Evolutionary conservation across 2,797 vertebrate genomes (phyloP).

Genomic region (Ceryle rudis): DNA sequence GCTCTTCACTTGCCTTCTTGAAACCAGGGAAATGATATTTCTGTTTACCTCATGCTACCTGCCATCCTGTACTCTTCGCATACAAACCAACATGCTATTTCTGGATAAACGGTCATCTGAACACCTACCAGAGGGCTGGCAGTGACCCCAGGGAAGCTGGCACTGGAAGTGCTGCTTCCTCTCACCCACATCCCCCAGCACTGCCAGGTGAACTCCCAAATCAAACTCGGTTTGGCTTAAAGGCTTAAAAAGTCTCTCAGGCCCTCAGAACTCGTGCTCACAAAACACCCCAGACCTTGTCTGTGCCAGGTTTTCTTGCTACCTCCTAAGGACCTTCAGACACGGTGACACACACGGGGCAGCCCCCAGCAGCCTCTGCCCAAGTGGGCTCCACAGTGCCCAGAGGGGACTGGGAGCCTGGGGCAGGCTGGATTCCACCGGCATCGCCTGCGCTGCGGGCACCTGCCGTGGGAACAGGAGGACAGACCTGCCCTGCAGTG

Average conservation of each 20-base stretch:
- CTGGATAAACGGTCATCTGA: background rate
- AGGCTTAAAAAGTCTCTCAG: background rate
- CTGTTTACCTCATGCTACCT: background rate
- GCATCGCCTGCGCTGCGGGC: no score
- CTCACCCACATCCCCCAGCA: background rate
- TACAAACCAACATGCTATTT: background rate
- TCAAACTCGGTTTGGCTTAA: background rate
- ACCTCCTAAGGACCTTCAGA: background rate
- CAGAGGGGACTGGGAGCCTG: no score
- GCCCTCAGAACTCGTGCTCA: background rate
- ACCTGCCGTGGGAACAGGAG: no score
- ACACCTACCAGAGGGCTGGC: rapidly evolving
- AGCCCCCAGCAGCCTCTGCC: rapidly evolving
- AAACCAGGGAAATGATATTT: background rate
- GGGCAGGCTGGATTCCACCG: background rate
- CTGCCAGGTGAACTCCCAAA: background rate
- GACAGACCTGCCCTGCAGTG: background rate
- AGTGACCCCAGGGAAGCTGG: background rate
- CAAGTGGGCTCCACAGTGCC: background rate
- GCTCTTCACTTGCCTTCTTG: background rate
- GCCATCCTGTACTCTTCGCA: background rate
- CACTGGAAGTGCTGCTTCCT: background rate
- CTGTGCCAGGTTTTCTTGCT: background rate
- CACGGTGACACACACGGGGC: rapidly evolving
- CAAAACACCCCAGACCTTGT: background rate